Base-by-base conservation (phyloP, 2,888 invertebrate species). In the Eupeodes luniger region DNA sequence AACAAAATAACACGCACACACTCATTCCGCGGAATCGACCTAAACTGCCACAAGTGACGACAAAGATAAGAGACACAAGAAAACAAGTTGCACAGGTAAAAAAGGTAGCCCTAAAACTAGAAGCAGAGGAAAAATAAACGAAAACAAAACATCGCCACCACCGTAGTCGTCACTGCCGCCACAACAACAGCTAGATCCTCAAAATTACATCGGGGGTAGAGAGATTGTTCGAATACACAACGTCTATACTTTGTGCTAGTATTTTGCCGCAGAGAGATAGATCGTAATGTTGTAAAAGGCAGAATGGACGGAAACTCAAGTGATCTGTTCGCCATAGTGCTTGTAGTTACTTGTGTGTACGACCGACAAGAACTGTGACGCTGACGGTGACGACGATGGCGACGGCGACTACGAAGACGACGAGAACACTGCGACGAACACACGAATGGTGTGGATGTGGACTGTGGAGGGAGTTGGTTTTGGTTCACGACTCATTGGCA, bases 1-100 rank as follows among this genome's bases (percentile, higher is more conserved):
- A 49, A 62, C 34, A 69, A 64, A 72, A 59, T 53, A 64, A 44
- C 34, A 80, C 66, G 64, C 70, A 86, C 57, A 67, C 57, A 61
- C 62, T 16, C 16, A 40, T 55, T 64, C 36, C 27, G 9, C 7
- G 6, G 27, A 74, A 49, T 34, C 70, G 67, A 85, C 4, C 19
- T 72, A 36, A 74, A 67, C 51, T 67, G 74, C 49, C 57, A 70
- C 53, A 27, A 75, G 55, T 78, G 78, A 74, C 61, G 59, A 80
- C 59, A 79, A 76, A 75, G 86, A 87, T 87, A 87, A 83, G 86
- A 64, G 27, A 27, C 27, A 61, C 27, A 57, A 27, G 57, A 82
- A 72, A 72, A 83, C 75, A 80, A 87, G 86, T 80, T 72, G 72
- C 79, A 76, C 83, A 86, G 82, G 78, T 81, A 67, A 55, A 55